These are phyloP conservation scores for Luehdorfia chinensis DNA, from an alignment of 1,140 invertebrate genomes.

Conservation along the genomic window DNA sequence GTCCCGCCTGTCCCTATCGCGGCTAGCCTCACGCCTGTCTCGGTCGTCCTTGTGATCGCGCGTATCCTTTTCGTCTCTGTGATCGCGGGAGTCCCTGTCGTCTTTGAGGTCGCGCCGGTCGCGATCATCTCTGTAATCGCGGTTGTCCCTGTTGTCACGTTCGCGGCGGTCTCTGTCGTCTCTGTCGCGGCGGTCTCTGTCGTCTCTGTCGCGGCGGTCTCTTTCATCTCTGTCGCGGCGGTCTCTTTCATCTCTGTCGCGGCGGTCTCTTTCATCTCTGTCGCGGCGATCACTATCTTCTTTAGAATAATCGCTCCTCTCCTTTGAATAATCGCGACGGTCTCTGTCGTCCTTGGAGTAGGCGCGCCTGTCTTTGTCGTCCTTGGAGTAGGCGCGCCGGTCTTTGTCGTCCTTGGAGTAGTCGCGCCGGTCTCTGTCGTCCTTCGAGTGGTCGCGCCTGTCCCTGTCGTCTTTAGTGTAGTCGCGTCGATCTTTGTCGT, in stretches of 20 bases:
- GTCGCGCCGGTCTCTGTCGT: conserved; percentile 31
- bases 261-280: conserved; percentile 30
- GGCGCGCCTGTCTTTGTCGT: conserved; percentile 19
- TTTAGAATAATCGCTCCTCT: conserved; percentile 46
- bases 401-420: conserved; percentile 43
- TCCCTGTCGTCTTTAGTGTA: conserved; percentile 42
- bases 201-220: conserved; percentile 20
- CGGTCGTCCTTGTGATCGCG: conserved; percentile 26
- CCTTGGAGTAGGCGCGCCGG: conserved; percentile 34
- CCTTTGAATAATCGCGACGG: conserved; percentile 37
- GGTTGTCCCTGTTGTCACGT: conserved; percentile 4
- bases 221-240: conserved; percentile 16
- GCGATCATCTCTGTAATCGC: conserved; percentile 24
- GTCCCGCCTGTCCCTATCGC: conserved; percentile 18
- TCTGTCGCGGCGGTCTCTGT: conserved; percentile 28
- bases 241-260: conserved; percentile 22
- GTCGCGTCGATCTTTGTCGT: conserved; percentile 34
- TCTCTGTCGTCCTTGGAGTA: conserved; percentile 36
- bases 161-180: conserved; percentile 15
- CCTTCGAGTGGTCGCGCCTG: conserved; percentile 37
- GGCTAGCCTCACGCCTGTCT: conserved; percentile 24
- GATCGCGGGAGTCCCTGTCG: conserved; percentile 8
- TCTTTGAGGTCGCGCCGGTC: conserved; percentile 24
- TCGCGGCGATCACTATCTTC: conserved; percentile 48
- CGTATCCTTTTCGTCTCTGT: conserved; percentile 6